These are phyloP conservation scores for Calephelis perditalis DNA, from an alignment of 2,888 invertebrate genomes.

Conservation along the genomic window DNA sequence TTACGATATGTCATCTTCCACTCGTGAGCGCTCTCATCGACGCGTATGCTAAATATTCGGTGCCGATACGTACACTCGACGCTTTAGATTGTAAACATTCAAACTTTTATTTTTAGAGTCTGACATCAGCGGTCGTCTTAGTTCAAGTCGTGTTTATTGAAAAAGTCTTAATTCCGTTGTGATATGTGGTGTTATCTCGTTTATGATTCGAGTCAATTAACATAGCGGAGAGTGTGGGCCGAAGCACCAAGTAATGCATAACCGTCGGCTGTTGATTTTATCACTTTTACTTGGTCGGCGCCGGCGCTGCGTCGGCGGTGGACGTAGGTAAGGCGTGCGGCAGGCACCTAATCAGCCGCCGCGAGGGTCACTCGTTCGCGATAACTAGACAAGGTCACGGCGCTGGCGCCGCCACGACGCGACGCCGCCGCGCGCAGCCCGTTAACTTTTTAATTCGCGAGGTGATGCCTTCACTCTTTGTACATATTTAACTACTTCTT, in stretches of 20 bases:
- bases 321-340: slow-evolving; percentile 27
- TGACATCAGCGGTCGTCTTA: slow-evolving; percentile 58
- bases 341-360: slow-evolving; percentile 53
- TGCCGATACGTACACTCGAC: slow-evolving; percentile 23
- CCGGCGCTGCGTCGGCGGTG: slow-evolving; percentile 25
- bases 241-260: slow-evolving; percentile 10
- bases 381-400: slow-evolving; percentile 74
- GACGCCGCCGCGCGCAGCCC: slow-evolving; percentile 47
- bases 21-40: slow-evolving; percentile 16
- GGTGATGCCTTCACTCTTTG: slow-evolving; percentile 56
- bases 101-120: slow-evolving; percentile 55
- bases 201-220: slow-evolving; percentile 12
- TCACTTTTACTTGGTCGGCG: slow-evolving; percentile 22
- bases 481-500: slow-evolving; percentile 38
- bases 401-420: slow-evolving; percentile 67
- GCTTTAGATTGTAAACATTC: slow-evolving; percentile 53
- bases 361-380: slow-evolving; percentile 69
- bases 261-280: slow-evolving; percentile 15
- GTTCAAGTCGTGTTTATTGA: slow-evolving; percentile 46
- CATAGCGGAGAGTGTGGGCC: slow-evolving; percentile 12
- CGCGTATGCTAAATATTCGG: slow-evolving; percentile 15
- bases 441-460: slow-evolving; percentile 72
- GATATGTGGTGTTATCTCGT: slow-evolving; percentile 12
- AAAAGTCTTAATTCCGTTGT: slow-evolving; percentile 22
- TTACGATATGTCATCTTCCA: slow-evolving; percentile 48